phyloP scores from a whole-genome alignment of 2,797 vertebrate species.

The Numenius phaeopus region DNA sequence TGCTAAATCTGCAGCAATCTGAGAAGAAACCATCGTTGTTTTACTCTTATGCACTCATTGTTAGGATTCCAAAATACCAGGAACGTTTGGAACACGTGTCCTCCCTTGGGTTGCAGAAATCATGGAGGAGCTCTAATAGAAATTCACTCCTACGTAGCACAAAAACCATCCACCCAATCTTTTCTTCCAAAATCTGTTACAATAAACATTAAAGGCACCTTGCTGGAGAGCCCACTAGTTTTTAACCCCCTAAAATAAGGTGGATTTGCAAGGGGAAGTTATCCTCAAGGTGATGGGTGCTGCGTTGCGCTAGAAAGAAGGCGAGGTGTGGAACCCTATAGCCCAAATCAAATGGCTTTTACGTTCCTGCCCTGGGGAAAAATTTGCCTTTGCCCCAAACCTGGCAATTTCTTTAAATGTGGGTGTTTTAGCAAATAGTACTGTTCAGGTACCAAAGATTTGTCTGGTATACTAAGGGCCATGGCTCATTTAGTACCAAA shows the following conservation, averaged over 20 bases:
- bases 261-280: background rate
- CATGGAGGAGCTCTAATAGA: background rate
- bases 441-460: background rate
- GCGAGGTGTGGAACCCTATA: accelerated
- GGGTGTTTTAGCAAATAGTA: no score
- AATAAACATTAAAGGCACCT: accelerated
- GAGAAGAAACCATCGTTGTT: background rate
- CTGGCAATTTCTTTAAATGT: background rate
- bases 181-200: background rate
- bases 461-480: background rate
- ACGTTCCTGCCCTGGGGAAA: background rate
- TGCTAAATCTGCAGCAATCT: background rate
- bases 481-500: background rate
- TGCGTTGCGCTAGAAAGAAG: background rate
- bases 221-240: background rate
- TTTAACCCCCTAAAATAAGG: accelerated
- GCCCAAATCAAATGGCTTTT: background rate
- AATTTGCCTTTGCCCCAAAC: background rate
- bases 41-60: background rate
- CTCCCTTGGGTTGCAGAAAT: background rate
- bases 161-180: background rate
- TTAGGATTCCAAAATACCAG: background rate
- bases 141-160: background rate
- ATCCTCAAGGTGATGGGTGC: background rate
- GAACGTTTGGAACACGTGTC: background rate